phyloP scores from a whole-genome alignment of 2,888 invertebrate genomes.

The Brachyopa scutellaris region DNA sequence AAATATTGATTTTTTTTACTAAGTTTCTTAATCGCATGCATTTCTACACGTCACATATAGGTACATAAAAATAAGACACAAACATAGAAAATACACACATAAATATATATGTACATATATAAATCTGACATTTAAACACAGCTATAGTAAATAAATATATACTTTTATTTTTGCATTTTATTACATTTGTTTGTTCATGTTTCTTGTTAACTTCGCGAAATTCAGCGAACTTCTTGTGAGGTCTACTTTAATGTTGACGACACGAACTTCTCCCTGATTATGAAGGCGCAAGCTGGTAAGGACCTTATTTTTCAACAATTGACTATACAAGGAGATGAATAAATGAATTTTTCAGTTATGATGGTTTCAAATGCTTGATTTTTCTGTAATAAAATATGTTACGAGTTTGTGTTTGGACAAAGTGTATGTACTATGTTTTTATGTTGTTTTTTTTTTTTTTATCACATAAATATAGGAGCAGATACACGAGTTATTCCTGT shows the following conservation, averaged over 20 bases:
- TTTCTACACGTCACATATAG: conserved; percentile 60
- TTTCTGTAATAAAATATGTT: conserved; percentile 19
- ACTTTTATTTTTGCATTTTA: conserved; percentile 69
- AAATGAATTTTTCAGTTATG: conserved; percentile 61
- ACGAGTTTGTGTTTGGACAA: neutral
- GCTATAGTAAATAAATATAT: conserved; percentile 65
- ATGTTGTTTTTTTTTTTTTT: conserved; percentile 7
- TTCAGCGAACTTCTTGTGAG: conserved; percentile 53
- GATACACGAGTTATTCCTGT: too few species aligned
- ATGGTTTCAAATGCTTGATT: conserved; percentile 36
- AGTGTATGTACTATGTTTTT: too few species aligned
- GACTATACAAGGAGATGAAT: conserved; percentile 68
- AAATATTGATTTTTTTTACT: conserved; percentile 61
- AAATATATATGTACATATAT: conserved; percentile 11
- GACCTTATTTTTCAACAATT: conserved; percentile 57
- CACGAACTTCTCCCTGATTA: conserved; percentile 40
- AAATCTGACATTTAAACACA: conserved; percentile 59
- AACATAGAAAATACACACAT: conserved; percentile 51
- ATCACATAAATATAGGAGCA: too few species aligned
- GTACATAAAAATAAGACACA: conserved; percentile 49
- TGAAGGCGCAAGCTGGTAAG: conserved; percentile 51
- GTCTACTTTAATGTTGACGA: conserved; percentile 41
- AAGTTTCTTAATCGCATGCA: conserved; percentile 66
- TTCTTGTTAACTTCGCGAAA: conserved; percentile 34
- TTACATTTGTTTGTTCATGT: conserved; percentile 52